Evolutionary conservation across 2,888 invertebrate species (phyloP).

Genomic region (Muschampia plurimacula): DNA sequence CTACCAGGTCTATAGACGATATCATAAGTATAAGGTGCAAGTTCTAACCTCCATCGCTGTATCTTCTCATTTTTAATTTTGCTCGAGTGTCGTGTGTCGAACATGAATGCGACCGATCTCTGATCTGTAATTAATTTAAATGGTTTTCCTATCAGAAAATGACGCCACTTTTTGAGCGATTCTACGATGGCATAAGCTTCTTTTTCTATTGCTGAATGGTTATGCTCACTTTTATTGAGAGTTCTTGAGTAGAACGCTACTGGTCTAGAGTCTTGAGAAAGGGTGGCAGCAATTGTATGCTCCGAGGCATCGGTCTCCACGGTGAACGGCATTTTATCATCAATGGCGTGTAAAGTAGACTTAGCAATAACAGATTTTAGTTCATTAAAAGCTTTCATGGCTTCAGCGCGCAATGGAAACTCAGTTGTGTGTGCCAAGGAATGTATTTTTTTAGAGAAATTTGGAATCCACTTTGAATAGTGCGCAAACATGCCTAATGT

Average conservation of each 20-base stretch:
- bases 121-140: constrained; percentile 40
- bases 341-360: constrained; percentile 1
- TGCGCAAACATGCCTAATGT: constrained; percentile 11
- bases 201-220: too few relatives aligned
- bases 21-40: constrained; percentile 44
- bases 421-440: background rate
- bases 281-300: background rate
- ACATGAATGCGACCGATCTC: constrained; percentile 43
- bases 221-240: background rate
- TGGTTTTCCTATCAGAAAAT: constrained; percentile 31
- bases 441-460: constrained; percentile 9
- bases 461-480: background rate
- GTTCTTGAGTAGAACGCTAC: constrained; percentile 13
- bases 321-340: background rate
- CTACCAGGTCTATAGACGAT: constrained; percentile 45
- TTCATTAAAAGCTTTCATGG: background rate
- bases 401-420: constrained; percentile 5
- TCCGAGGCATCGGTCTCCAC: constrained; percentile 13
- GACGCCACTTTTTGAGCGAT: constrained; percentile 28
- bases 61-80: constrained; percentile 46
- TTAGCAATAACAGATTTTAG: constrained; percentile 8
- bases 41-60: constrained; percentile 43
- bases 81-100: constrained; percentile 30
- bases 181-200: too few relatives aligned
- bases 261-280: background rate